Evolutionary conservation across 2,113 vertebrate species (phyloP).

Genomic region (Eurypyga helias): DNA sequence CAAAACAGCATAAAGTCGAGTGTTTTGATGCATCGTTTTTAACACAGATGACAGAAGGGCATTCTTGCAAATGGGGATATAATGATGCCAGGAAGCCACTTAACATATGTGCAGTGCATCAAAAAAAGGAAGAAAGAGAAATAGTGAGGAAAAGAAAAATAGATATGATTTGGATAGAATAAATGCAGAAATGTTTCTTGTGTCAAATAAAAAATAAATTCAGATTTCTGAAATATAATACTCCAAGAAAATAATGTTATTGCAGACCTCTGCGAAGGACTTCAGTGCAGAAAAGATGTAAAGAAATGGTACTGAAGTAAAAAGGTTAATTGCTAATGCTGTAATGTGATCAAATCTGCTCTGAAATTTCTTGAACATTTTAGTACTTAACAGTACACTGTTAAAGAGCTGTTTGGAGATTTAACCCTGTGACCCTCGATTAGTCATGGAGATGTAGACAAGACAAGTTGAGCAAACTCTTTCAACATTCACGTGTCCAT

Average conservation of each 20-base stretch:
- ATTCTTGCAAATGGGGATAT: not conserved
- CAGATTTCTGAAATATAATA: not conserved
- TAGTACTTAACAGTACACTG: not conserved
- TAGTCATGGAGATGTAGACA: conserved; percentile 15
- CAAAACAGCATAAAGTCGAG: not conserved
- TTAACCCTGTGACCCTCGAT: conserved; percentile 31
- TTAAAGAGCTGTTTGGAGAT: conserved; percentile 13
- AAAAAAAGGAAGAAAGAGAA: not conserved
- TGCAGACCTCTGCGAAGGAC: not conserved
- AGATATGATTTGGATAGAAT: not conserved
- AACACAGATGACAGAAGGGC: accelerated
- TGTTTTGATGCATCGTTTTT: not conserved
- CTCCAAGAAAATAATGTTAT: not conserved
- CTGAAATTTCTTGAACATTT: conserved; percentile 7
- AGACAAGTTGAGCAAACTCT: not conserved
- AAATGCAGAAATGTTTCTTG: not conserved
- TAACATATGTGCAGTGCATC: not conserved
- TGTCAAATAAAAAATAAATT: not conserved
- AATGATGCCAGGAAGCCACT: not conserved
- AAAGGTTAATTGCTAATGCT: conserved; percentile 24
- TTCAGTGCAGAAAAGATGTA: not conserved
- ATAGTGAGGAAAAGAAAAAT: not conserved
- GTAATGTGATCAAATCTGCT: conserved; percentile 15
- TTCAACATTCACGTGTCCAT: not conserved
- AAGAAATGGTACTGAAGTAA: not conserved